These are phyloP conservation scores for Acrocephalus scirpaceus DNA, from an alignment of 2,797 vertebrate species.

Conservation along the genomic window DNA sequence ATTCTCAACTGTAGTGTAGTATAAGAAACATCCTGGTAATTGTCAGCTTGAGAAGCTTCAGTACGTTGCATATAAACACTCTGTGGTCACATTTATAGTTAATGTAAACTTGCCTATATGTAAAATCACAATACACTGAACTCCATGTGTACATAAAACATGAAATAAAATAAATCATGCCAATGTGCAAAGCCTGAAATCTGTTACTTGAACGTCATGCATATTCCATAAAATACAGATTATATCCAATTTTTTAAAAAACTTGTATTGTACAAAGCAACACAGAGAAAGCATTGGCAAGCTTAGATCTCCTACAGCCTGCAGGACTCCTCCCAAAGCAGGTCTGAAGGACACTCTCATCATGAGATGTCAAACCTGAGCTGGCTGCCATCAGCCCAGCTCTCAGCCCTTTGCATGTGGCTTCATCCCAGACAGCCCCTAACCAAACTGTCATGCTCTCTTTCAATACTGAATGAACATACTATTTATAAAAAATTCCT, in stretches of 20 bases:
- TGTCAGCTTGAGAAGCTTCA: background rate
- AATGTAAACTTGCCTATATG: background rate
- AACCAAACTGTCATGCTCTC: background rate
- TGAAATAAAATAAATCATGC: background rate
- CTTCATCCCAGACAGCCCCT: background rate
- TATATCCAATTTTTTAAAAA: background rate
- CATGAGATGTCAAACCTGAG: background rate
- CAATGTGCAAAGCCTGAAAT: background rate
- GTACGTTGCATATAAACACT: background rate
- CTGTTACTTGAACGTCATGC: background rate
- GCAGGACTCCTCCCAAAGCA: background rate
- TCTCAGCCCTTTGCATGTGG: background rate
- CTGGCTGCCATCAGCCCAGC: background rate
- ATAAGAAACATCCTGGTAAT: background rate
- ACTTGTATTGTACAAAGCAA: background rate
- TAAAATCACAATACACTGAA: background rate
- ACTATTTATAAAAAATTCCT: background rate
- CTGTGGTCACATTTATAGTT: background rate
- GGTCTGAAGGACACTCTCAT: background rate
- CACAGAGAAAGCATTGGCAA: background rate
- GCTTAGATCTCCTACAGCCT: background rate
- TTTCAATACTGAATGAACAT: background rate
- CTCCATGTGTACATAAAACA: background rate
- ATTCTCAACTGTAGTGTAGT: background rate
- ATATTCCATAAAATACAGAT: background rate